Conservation (phyloP, 2,888 invertebrate genomes). For the Limnephilus lunatus region DNA sequence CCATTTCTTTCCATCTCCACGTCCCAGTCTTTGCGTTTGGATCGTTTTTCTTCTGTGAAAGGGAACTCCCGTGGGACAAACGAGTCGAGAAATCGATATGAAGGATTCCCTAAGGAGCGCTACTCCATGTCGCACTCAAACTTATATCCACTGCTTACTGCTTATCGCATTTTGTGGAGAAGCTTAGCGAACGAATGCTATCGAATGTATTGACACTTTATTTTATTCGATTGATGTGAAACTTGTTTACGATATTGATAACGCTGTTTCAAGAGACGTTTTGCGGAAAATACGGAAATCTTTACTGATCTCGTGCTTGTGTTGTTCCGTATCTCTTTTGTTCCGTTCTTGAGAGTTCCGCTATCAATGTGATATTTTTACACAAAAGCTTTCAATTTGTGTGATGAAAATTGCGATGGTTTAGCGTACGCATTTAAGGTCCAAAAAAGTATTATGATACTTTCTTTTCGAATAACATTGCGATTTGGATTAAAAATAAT, state of each 20-base stretch:
- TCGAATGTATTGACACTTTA: constrained; percentile 55
- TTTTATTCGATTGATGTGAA: constrained; percentile 55
- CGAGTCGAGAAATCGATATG: constrained; percentile 22
- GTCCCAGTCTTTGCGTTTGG: neutral
- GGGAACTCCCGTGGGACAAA: neutral
- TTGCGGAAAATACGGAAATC: neutral
- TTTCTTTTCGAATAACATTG: neutral
- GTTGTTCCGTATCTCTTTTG: neutral
- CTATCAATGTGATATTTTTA: neutral
- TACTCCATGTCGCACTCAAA: constrained; percentile 24
- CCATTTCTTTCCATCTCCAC: neutral
- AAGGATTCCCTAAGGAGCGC: constrained; percentile 2
- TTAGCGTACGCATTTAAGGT: neutral
- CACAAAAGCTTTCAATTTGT: neutral
- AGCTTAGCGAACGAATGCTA: constrained; percentile 14
- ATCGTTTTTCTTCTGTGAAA: constrained; percentile 13
- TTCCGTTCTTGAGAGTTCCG: neutral
- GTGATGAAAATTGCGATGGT: neutral
- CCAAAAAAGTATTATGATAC: neutral
- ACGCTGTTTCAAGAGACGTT: constrained; percentile 32
- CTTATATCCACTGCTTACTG: constrained; percentile 23
- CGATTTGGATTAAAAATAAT: neutral
- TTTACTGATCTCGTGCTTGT: neutral
- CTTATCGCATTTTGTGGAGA: constrained; percentile 50
- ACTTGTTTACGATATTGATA: constrained; percentile 47